Evolutionary conservation across 2,113 vertebrate species (phyloP).

Genomic region (Beaufortia kweichowensis): DNA sequence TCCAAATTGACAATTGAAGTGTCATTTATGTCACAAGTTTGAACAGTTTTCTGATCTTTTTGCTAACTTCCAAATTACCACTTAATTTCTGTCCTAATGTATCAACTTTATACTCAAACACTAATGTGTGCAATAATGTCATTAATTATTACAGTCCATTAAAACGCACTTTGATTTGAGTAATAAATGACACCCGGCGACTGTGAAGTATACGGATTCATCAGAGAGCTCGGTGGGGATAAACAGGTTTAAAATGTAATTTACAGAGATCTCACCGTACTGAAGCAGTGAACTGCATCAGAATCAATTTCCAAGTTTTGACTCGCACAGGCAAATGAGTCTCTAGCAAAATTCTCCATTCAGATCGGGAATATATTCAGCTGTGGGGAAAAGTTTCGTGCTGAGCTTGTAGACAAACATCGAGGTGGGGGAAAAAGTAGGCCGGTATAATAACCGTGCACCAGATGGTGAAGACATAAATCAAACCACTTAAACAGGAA

Average conservation of each 20-base stretch:
- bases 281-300: conserved; percentile 33
- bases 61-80: no score
- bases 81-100: no score
- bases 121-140: neutral
- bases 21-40: no score
- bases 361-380: neutral
- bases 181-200: conserved; percentile 4
- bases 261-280: conserved; percentile 7
- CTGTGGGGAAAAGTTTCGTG: conserved; percentile 10
- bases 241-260: conserved; percentile 29
- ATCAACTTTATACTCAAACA: neutral
- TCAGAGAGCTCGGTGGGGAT: conserved; percentile 25
- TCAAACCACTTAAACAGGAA: conserved; percentile 39
- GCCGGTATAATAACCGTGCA: conserved; percentile 17
- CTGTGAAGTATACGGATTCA: conserved; percentile 9
- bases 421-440: conserved; percentile 13
- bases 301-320: conserved; percentile 30
- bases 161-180: neutral
- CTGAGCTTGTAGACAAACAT: conserved; percentile 9
- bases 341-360: conserved; percentile 22
- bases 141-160: neutral
- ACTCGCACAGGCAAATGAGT: conserved; percentile 31
- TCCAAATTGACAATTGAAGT: no score
- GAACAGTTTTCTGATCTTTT: no score
- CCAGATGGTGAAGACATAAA: conserved; percentile 38